Conservation (phyloP, 2,797 vertebrate species). For the Acestrorhynchus altus region DNA sequence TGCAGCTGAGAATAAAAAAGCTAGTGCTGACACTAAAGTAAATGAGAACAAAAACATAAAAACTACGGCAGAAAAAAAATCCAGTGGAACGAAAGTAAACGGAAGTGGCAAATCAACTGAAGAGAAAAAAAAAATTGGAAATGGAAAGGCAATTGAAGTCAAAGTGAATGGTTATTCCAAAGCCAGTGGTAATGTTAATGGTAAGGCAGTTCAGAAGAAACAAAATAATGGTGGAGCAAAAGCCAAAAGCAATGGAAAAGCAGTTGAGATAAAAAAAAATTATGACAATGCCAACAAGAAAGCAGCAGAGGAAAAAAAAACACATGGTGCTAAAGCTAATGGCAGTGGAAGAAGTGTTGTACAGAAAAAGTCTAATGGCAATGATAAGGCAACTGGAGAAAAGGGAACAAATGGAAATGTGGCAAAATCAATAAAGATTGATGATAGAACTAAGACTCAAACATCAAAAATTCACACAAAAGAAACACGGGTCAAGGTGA, state of each 20-base stretch:
- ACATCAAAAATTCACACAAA: no score
- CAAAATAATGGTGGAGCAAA: conserved; percentile 62
- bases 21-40: conserved; percentile 50
- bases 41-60: conserved; percentile 53
- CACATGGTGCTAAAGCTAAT: conserved; percentile 32
- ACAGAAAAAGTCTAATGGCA: conserved; percentile 17
- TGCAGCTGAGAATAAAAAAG: conserved; percentile 62
- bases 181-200: conserved; percentile 63
- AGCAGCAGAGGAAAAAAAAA: conserved; percentile 65
- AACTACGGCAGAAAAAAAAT: conserved; percentile 61
- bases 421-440: conserved; percentile 63
- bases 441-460: no score
- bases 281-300: conserved; percentile 62
- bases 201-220: conserved; percentile 61
- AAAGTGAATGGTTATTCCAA: conserved; percentile 43
- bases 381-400: not conserved
- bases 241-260: not conserved
- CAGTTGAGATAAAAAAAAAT: not conserved
- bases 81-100: conserved; percentile 42
- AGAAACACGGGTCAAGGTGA: conserved; percentile 45
- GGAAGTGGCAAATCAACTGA: conserved; percentile 51
- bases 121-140: conserved; percentile 36
- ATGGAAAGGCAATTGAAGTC: conserved; percentile 52
- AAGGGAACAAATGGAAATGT: conserved; percentile 43
- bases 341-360: conserved; percentile 8